A percentile compares a stretch with the other conserved stretches of the same genome.
phyloP scores from a whole-genome alignment of 2,797 vertebrate genomes.

The Falco berigora region DNA sequence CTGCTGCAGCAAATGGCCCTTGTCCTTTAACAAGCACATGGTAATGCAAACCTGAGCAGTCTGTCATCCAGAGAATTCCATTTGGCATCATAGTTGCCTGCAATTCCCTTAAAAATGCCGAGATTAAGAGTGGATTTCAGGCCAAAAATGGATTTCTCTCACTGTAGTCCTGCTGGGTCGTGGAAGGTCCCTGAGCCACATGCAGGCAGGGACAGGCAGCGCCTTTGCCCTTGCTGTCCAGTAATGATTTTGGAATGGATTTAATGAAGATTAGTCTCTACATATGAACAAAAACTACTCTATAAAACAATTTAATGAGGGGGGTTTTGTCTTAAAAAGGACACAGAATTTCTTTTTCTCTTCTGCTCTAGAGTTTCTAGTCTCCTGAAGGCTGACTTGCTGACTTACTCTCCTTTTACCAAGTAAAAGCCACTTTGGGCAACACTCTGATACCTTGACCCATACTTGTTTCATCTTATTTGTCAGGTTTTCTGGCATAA shows the following conservation, averaged over 20 bases:
- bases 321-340: neutral
- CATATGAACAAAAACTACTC: neutral
- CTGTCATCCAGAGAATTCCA: neutral
- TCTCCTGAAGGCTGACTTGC: neutral
- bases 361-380: neutral
- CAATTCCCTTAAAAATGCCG: neutral
- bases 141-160: neutral
- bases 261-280: neutral
- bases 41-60: neutral
- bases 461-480: neutral
- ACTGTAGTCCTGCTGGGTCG: neutral
- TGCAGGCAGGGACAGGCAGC: neutral
- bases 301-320: neutral
- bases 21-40: neutral
- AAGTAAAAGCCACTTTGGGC: neutral
- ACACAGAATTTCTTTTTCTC: neutral
- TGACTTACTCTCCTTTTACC: neutral
- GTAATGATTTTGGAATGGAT: neutral
- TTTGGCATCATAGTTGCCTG: neutral
- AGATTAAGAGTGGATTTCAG: neutral
- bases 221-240: neutral
- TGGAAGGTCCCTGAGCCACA: neutral
- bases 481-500: conserved; percentile 29
- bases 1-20: neutral
- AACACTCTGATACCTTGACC: neutral